Percentiles rank a stretch among this genome's conserved stretches.
Evolutionary conservation across 1,140 invertebrate genomes (phyloP).

Genomic region (Diabrotica undecimpunctata): DNA sequence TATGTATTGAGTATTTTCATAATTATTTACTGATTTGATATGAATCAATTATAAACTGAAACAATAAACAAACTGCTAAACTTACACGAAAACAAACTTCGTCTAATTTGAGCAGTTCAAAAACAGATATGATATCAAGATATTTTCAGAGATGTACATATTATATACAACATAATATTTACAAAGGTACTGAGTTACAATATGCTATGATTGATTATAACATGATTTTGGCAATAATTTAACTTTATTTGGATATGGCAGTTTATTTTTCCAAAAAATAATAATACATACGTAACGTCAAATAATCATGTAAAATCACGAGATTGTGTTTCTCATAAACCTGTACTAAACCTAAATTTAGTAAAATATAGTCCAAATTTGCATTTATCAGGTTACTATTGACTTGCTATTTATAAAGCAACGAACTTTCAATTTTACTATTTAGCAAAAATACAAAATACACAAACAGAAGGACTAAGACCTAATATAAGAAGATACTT

Average conservation of each 20-base stretch:
- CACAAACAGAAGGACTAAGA: no score
- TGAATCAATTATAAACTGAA: conserved; percentile 41
- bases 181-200: conserved; percentile 20
- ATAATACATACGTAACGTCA: background rate
- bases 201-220: conserved; percentile 15
- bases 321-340: no score
- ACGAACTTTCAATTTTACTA: no score
- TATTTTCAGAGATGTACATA: conserved; percentile 26
- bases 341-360: no score
- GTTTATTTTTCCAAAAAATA: background rate
- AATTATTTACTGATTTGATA: conserved; percentile 47
- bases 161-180: conserved; percentile 21
- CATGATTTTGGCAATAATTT: conserved; percentile 2
- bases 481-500: no score
- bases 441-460: no score
- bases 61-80: conserved; percentile 31
- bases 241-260: no score
- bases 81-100: conserved; percentile 3
- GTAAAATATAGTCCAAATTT: no score
- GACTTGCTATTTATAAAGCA: no score
- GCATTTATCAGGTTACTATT: no score
- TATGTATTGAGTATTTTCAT: conserved; percentile 29
- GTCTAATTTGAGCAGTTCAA: conserved; percentile 23
- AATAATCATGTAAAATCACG: background rate
- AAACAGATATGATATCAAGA: conserved; percentile 35